phyloP scores from a whole-genome alignment of 2,797 vertebrate species.

The Ispidina lecontei region DNA sequence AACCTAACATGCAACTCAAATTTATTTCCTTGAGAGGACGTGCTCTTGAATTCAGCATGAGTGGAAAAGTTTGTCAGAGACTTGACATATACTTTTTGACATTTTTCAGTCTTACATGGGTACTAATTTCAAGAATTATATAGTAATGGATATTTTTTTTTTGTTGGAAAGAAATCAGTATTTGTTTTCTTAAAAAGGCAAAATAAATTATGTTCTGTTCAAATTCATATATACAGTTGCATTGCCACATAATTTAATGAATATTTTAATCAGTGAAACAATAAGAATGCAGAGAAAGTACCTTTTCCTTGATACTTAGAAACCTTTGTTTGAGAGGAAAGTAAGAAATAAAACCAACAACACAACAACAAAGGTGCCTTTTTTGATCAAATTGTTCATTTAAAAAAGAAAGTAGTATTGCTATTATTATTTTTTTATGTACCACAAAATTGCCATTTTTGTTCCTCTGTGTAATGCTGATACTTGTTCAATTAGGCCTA shows the following conservation, averaged over 20 bases:
- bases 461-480: not conserved
- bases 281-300: not conserved
- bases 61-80: not conserved
- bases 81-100: not conserved
- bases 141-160: not conserved
- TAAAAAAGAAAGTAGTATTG: not conserved
- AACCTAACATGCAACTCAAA: not conserved
- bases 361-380: not conserved
- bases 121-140: not conserved
- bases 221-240: not conserved
- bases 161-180: not conserved
- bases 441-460: not conserved
- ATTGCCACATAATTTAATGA: not conserved
- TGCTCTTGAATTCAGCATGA: not conserved
- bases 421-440: not conserved
- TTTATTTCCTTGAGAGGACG: not conserved
- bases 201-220: not conserved
- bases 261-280: not conserved
- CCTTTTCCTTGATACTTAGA: not conserved
- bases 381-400: not conserved
- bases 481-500: not conserved
- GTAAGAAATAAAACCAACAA: not conserved
- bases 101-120: not conserved
- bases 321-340: not conserved
- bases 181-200: not conserved